Base-by-base conservation (phyloP, 2,113 vertebrate species). In the Electrona antarctica region DNA sequence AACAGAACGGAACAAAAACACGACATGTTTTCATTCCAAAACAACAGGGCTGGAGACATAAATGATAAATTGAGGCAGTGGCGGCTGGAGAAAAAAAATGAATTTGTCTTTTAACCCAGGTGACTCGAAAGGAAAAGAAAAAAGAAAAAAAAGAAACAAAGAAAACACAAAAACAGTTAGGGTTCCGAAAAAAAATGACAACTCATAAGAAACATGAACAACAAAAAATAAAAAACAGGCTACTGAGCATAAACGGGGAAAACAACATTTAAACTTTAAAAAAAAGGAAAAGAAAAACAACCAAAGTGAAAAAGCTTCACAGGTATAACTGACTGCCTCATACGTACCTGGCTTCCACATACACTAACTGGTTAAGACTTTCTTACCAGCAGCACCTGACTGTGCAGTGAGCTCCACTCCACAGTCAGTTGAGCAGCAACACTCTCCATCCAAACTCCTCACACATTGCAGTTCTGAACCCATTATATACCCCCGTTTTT, bases 291-390 rank as follows among this genome's bases (percentile, higher is more conserved):
- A 8, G 0, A 41, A 41, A 41, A 41, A 41, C 33, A 63, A 49
- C 14, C 28, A 56, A 56, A 69, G 33, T n/a, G 73, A 61, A 60
- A 62, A 66, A 79, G 81, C 76, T 75, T 21, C 73, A 87, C 71
- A 86, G 78, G 60, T 57, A 73, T 57, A 73, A 6, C 54, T 15
- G 78, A 87, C 77, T 90, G 74, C 86, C 88, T 87, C 62, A 96
- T 96, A 99, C 97, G 95, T 99, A 99, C 97, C 97, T 98, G 96
- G 91, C 90, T 92, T 13, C 91, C 92, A 93, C 93, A 95, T 93
- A 92, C 84, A 95, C 89, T 94, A 95, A 92, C 90, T 94, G 83
- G 94, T 92, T 48, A 83, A 95, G 97, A 96, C 96, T 97, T 97
- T 97, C 96, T 97, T 96, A 96, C 92, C 91, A 94, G 84, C 91